These are phyloP conservation scores for Acanthosepion esculentum DNA, from an alignment of 2,888 invertebrate species.

Conservation along the genomic window DNA sequence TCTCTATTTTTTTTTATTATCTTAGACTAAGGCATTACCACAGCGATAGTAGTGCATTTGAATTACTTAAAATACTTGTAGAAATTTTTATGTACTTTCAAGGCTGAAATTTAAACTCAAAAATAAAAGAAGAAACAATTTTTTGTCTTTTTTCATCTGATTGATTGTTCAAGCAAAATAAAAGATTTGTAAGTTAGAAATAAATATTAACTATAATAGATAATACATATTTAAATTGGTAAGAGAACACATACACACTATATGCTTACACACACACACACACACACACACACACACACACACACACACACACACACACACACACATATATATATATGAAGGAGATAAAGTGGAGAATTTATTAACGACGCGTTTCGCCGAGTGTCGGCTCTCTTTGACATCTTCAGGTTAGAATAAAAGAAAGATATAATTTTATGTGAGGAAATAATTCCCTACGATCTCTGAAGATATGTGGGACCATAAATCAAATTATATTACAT, in stretches of 20 bases:
- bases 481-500: no score
- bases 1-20: not conserved
- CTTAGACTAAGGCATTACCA: not conserved
- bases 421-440: no score
- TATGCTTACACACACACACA: not conserved
- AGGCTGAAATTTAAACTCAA: not conserved
- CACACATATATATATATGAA: not conserved
- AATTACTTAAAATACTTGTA: not conserved
- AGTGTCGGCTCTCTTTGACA: no score
- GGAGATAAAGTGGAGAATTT: no score
- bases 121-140: not conserved
- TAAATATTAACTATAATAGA: not conserved
- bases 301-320: conserved; percentile 2
- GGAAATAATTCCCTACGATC: no score
- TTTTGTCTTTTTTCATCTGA: no score
- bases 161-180: not conserved
- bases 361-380: no score
- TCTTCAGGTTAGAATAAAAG: no score
- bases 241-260: not conserved
- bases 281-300: not conserved
- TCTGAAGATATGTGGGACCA: no score
- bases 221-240: not conserved
- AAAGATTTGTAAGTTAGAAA: not conserved
- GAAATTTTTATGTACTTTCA: not conserved
- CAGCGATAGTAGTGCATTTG: not conserved